These are phyloP conservation scores for Pollachius pollachius DNA, from an alignment of 2,113 vertebrate species.

Conservation along the genomic window DNA sequence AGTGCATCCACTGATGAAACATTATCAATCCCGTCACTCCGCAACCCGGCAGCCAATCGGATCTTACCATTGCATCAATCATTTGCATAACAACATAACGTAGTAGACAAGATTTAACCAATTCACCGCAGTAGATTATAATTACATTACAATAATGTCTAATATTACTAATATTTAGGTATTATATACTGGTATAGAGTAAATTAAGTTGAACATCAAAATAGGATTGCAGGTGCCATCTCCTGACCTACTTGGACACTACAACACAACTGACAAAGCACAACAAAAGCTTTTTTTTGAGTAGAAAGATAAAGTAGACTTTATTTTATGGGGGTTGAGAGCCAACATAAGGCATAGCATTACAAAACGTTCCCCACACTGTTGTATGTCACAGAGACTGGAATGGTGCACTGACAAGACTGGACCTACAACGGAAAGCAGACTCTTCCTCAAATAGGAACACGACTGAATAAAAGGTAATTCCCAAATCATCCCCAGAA, in stretches of 20 bases:
- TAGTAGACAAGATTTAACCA: too few relatives aligned
- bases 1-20: too few relatives aligned
- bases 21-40: too few relatives aligned
- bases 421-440: constrained; percentile 45
- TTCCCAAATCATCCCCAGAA: background rate
- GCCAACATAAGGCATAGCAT: constrained; percentile 82
- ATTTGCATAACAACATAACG: too few relatives aligned
- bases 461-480: constrained; percentile 8
- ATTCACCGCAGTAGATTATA: too few relatives aligned
- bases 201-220: too few relatives aligned
- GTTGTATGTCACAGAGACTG: constrained; percentile 80
- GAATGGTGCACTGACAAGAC: constrained; percentile 84
- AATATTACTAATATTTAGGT: background rate
- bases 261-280: background rate
- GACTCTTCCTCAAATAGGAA: constrained; percentile 35
- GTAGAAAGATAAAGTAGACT: constrained; percentile 92
- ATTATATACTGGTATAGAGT: background rate
- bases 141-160: background rate
- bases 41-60: too few relatives aligned
- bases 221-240: constrained; percentile 13
- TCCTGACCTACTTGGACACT: constrained; percentile 35
- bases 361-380: constrained; percentile 87
- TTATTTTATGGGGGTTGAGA: constrained; percentile 89
- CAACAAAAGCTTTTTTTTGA: constrained; percentile 47
- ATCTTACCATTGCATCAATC: too few relatives aligned